Percentiles rank a stretch among this genome's conserved stretches.
Evolutionary conservation across 1,140 invertebrate genomes (phyloP).

Genomic region (Halesus radiatus): DNA sequence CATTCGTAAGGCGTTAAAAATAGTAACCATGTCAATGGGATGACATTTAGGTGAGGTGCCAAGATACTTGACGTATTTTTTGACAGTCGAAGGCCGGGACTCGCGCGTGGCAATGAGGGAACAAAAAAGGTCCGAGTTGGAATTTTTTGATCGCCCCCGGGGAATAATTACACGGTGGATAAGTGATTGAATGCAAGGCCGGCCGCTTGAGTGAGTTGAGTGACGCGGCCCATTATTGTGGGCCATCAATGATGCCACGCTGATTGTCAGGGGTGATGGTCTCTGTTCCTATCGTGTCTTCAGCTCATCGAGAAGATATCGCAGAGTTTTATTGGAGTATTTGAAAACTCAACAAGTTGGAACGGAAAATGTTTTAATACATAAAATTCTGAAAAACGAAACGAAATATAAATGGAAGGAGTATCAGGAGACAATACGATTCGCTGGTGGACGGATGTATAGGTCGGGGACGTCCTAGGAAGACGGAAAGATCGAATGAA

Average conservation of each 20-base stretch:
- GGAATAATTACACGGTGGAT: slow-evolving; percentile 36
- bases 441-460: too few species aligned
- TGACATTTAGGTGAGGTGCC: background rate
- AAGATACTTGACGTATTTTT: background rate
- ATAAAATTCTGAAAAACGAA: too few species aligned
- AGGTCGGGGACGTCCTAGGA: too few species aligned
- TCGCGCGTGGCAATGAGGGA: slow-evolving; percentile 22
- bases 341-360: too few species aligned
- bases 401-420: too few species aligned
- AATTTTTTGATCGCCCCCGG: slow-evolving; percentile 1
- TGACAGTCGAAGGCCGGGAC: background rate
- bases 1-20: background rate
- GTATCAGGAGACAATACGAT: too few species aligned
- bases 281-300: too few species aligned
- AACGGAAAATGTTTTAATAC: too few species aligned
- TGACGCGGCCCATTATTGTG: background rate
- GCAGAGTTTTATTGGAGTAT: too few species aligned
- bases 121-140: slow-evolving; percentile 3
- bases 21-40: background rate
- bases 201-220: background rate
- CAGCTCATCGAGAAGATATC: too few species aligned
- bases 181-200: slow-evolving; percentile 36
- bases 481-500: too few species aligned
- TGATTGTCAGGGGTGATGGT: background rate
- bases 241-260: background rate